A percentile compares a stretch with the other conserved stretches of the same genome.
phyloP scores from a whole-genome alignment of 2,797 vertebrate genomes.

The Podargus strigoides region DNA sequence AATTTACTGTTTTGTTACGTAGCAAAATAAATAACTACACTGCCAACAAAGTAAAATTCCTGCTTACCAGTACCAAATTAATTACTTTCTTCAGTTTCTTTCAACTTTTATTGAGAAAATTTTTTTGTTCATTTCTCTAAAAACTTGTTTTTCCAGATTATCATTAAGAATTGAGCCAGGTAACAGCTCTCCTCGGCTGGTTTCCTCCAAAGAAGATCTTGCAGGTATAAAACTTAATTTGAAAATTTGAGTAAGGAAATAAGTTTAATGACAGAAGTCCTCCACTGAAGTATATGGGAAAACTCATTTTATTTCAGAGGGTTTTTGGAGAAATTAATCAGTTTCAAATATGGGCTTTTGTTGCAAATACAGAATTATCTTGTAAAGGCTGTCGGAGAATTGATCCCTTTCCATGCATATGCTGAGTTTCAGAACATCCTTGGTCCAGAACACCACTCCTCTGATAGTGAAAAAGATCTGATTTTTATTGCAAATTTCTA shows the following conservation, averaged over 20 bases:
- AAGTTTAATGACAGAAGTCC: neutral
- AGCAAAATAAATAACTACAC: neutral
- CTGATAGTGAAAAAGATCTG: neutral
- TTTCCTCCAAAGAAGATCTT: constrained; percentile 92
- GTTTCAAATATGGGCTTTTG: neutral
- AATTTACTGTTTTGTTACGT: neutral
- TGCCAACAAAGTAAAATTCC: neutral
- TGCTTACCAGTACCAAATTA: neutral
- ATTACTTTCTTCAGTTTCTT: neutral
- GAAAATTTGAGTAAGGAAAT: constrained; percentile 7
- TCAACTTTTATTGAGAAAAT: neutral
- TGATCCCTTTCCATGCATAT: neutral
- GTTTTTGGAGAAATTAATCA: neutral
- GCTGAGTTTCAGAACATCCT: neutral
- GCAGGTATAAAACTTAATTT: constrained; percentile 78
- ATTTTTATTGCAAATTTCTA: neutral
- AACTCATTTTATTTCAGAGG: neutral
- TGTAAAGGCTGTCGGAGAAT: neutral
- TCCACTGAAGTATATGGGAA: neutral
- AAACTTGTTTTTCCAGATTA: constrained; percentile 78
- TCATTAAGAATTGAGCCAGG: constrained; percentile 92
- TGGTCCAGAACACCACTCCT: neutral
- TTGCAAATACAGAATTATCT: neutral
- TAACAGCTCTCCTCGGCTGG: constrained; percentile 89
- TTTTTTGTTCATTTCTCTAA: constrained; percentile 42